phyloP scores from a whole-genome alignment of 2,888 invertebrate genomes.

The Sipha maydis region DNA sequence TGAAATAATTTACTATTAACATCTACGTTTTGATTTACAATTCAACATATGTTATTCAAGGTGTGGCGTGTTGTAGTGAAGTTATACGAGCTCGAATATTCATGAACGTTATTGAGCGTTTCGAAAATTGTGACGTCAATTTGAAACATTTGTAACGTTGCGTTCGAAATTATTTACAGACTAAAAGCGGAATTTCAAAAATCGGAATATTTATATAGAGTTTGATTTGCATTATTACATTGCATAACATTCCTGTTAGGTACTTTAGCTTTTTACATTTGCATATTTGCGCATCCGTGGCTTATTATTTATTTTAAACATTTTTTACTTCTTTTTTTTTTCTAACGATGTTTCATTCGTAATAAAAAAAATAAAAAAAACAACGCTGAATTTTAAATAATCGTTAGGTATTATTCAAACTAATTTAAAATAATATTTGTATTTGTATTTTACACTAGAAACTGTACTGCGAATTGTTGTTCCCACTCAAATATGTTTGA shows the following conservation, averaged over 20 bases:
- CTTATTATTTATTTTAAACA: constrained; percentile 19
- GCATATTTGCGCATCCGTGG: background rate
- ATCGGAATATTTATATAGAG: background rate
- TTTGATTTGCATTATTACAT: background rate
- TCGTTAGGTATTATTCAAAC: constrained; percentile 6
- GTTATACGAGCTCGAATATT: background rate
- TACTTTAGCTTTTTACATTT: background rate
- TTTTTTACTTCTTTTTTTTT: background rate
- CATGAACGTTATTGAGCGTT: background rate
- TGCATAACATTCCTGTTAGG: background rate
- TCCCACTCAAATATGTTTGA: background rate
- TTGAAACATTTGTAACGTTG: background rate
- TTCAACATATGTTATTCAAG: background rate
- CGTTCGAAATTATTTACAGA: background rate
- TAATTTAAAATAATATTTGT: constrained; percentile 19
- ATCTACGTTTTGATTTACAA: background rate
- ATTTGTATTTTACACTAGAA: constrained; percentile 9
- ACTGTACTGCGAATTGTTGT: background rate
- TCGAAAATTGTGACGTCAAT: background rate
- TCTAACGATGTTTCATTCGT: background rate
- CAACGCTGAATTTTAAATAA: background rate
- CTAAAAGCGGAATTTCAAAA: background rate
- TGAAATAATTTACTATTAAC: background rate
- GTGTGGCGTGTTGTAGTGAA: background rate
- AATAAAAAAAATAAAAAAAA: background rate